Evolutionary conservation across 2,888 invertebrate genomes (phyloP), one percentile per base, ranked within the genome.

Genomic region (Chironomus riparius): DNA sequence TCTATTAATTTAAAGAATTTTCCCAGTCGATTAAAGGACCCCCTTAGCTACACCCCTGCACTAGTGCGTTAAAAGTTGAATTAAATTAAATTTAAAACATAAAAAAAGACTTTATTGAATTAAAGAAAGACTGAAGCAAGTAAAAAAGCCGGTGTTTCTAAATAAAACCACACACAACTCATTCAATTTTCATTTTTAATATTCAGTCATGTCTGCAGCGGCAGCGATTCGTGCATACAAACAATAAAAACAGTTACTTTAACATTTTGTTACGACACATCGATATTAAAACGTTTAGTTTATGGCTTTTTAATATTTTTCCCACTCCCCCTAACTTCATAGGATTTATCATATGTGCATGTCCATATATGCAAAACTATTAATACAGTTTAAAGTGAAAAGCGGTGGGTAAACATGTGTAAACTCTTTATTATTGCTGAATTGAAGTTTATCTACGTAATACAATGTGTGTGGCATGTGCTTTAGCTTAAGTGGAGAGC

Each of bases 241-340:
- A 56, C 56, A 56, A 56, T 56, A 56, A 56, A 38, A 56, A 56
- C 56, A 56, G 56, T 56, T 56, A 18, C 18, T 38, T 56, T 7
- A 56, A 56, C 56, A 56, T 56, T 56, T 71, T 56, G 22, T 56
- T 56, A 28, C 56, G 71, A 71, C 56, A 71, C 24, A 71, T 56
- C 71, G 56, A 50, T 71, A 71, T 50, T 56, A 71, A 47, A 50
- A 48, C 56, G 56, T 28, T 50, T 71, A 71, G 50, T 71, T 71
- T 71, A 71, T 71, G 50, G 50, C 24, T 24, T 28, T 71, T 71
- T 28, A 71, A 71, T 71, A 56, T 24, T 70, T 70, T 18, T 70
- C 50, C 12, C 6, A 18, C 6, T 6, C 5, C n/a, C 56, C 15
- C 10, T 1, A 38, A 38, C 10, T 38, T 38, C 10, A 28, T 28